phyloP scores from a whole-genome alignment of 2,888 invertebrate genomes.

The Troides oblongomaculatus region DNA sequence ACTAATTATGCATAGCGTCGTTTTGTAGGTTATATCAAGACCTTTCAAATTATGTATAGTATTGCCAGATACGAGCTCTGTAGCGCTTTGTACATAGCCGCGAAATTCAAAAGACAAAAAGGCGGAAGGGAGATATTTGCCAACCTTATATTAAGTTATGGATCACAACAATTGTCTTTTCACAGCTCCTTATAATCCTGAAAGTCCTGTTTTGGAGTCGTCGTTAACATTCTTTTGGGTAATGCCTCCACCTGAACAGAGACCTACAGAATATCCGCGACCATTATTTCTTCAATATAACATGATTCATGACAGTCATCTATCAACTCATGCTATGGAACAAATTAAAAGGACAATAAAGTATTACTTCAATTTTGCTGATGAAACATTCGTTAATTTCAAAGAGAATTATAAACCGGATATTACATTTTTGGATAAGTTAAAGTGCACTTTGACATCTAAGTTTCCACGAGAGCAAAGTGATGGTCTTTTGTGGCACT shows the following conservation, averaged over 20 bases:
- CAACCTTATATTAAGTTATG: too few relatives aligned
- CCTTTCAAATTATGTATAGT: too few relatives aligned
- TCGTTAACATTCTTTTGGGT: slow-evolving; percentile 95
- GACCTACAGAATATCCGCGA: slow-evolving; percentile 94
- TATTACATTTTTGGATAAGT: slow-evolving; percentile 90
- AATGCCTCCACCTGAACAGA: slow-evolving; percentile 95
- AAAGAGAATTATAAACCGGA: slow-evolving; percentile 84
- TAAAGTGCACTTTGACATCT: slow-evolving; percentile 88
- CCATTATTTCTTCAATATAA: slow-evolving; percentile 95
- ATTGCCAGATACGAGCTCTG: too few relatives aligned
- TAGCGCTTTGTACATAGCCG: too few relatives aligned
- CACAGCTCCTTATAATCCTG: slow-evolving; percentile 90
- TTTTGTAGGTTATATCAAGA: too few relatives aligned
- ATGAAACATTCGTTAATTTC: slow-evolving; percentile 70
- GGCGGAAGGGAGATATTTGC: too few relatives aligned
- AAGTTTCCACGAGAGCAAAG: slow-evolving; percentile 91
- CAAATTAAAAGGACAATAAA: slow-evolving; percentile 93
- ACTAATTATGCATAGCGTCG: too few relatives aligned
- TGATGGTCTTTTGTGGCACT: slow-evolving; percentile 88
- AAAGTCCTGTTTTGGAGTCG: slow-evolving; percentile 89
- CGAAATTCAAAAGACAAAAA: too few relatives aligned
- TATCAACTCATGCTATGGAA: slow-evolving; percentile 89
- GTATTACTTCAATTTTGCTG: slow-evolving; percentile 85
- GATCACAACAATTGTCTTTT: background rate
- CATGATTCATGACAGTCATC: slow-evolving; percentile 88